phyloP scores from a whole-genome alignment of 2,888 invertebrate genomes.

The Chrysina gloriosa region DNA sequence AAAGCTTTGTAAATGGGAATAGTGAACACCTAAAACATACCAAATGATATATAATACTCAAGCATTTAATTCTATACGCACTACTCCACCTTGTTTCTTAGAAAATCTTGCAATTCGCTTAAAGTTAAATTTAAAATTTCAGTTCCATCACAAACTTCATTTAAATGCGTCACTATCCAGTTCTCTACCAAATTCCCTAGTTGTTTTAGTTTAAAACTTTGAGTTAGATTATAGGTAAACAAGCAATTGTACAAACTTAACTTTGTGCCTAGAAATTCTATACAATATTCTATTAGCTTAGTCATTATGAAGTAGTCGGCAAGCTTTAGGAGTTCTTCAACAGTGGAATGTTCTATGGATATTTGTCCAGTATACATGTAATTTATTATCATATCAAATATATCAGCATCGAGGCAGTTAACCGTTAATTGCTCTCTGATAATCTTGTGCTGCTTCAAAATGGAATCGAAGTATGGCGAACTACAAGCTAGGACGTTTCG shows the following conservation, averaged over 20 bases:
- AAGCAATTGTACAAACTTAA: slow-evolving; percentile 73
- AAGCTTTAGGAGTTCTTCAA: slow-evolving; percentile 71
- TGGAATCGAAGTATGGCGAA: slow-evolving; percentile 74
- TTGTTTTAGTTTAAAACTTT: slow-evolving; percentile 70
- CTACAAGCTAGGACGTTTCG: slow-evolving; percentile 73
- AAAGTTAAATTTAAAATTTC: slow-evolving; percentile 68
- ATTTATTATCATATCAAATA: slow-evolving; percentile 71
- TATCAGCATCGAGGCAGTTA: slow-evolving; percentile 69
- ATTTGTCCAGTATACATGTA: slow-evolving; percentile 76
- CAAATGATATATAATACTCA: background rate
- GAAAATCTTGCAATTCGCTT: slow-evolving; percentile 66
- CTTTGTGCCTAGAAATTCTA: slow-evolving; percentile 73
- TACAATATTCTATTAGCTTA: slow-evolving; percentile 73
- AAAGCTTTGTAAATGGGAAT: slow-evolving; percentile 64
- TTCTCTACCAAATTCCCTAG: slow-evolving; percentile 69
- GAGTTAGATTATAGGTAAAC: slow-evolving; percentile 71
- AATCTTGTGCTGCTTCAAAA: slow-evolving; percentile 69
- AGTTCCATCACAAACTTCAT: slow-evolving; percentile 68
- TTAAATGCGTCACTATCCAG: slow-evolving; percentile 68
- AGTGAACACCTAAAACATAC: slow-evolving; percentile 57
- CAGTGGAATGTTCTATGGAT: slow-evolving; percentile 70
- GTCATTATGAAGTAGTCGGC: slow-evolving; percentile 73
- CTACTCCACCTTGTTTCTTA: slow-evolving; percentile 66
- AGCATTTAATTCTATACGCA: background rate
- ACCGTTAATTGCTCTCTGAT: slow-evolving; percentile 69